Percentiles rank a stretch among this genome's conserved stretches.
Conservation (phyloP, 2,888 invertebrate genomes). For the Platycnemis pennipes region DNA sequence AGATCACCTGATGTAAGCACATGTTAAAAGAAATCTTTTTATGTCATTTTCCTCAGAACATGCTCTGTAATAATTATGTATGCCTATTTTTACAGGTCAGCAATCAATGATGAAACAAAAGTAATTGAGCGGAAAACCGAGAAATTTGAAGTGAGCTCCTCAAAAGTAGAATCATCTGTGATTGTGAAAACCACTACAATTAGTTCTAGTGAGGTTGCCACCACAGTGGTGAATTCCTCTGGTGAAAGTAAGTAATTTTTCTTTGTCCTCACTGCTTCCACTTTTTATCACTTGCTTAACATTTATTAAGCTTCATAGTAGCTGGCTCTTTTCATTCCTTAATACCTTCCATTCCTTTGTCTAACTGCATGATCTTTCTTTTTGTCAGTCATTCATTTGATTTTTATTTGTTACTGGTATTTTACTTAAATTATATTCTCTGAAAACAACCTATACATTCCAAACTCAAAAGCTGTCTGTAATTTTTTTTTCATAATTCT, state of each 20-base stretch:
- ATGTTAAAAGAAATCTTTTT: background rate
- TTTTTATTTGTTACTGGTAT: background rate
- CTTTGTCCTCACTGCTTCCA: background rate
- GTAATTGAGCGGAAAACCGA: conserved; percentile 57
- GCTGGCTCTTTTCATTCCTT: background rate
- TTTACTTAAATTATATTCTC: background rate
- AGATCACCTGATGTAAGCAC: conserved; percentile 85
- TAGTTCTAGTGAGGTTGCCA: conserved; percentile 52
- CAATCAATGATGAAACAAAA: conserved; percentile 46
- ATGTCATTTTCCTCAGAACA: background rate
- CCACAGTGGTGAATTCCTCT: conserved; percentile 38
- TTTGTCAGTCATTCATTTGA: background rate
- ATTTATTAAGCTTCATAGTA: conserved; percentile 25
- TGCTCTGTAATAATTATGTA: background rate
- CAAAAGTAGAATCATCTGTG: conserved; percentile 43
- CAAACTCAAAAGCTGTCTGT: background rate
- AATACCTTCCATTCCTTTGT: too few species aligned
- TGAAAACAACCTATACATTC: background rate
- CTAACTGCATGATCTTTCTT: conserved; percentile 32
- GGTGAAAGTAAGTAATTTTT: conserved; percentile 56
- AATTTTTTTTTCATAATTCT: background rate
- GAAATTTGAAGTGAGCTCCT: conserved; percentile 51
- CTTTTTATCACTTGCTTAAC: background rate
- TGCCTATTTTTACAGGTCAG: background rate
- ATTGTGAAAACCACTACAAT: conserved; percentile 57